Evolutionary conservation across 1,140 invertebrate species (phyloP).

Genomic region (Maniola jurtina): DNA sequence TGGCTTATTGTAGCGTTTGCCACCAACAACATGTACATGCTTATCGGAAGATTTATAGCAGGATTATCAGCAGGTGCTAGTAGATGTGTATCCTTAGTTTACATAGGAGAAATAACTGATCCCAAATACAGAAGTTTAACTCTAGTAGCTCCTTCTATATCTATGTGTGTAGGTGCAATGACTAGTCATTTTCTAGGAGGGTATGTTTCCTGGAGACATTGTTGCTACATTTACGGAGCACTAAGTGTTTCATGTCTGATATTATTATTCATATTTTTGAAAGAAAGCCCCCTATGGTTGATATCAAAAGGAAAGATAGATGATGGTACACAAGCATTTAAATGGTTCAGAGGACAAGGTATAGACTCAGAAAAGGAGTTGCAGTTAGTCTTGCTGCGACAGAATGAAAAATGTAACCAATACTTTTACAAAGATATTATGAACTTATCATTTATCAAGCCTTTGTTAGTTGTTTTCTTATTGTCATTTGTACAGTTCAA

Average conservation of each 20-base stretch:
- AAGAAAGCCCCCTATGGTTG: slow-evolving; percentile 55
- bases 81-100: slow-evolving; percentile 56
- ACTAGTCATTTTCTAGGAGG: slow-evolving; percentile 73
- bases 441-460: slow-evolving; percentile 37
- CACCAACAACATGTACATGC: slow-evolving; percentile 58
- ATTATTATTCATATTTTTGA: slow-evolving; percentile 36
- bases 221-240: slow-evolving; percentile 35
- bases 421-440: slow-evolving; percentile 33
- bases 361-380: slow-evolving; percentile 42
- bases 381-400: slow-evolving; percentile 36
- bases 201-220: slow-evolving; percentile 71
- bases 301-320: slow-evolving; percentile 45
- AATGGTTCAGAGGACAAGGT: slow-evolving; percentile 40
- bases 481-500: slow-evolving; percentile 42
- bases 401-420: slow-evolving; percentile 31
- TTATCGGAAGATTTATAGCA: slow-evolving; percentile 80
- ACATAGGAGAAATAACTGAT: slow-evolving; percentile 70
- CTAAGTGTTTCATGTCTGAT: slow-evolving; percentile 31
- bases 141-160: slow-evolving; percentile 62
- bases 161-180: slow-evolving; percentile 67
- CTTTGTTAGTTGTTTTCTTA: slow-evolving; percentile 33
- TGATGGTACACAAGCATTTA: slow-evolving; percentile 42
- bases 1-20: slow-evolving; percentile 79
- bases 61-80: slow-evolving; percentile 73
- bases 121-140: slow-evolving; percentile 72